A percentile compares a stretch with the other conserved stretches of the same genome.
Evolutionary conservation across 2,113 vertebrate species (phyloP).

Genomic region (Aegypius monachus): DNA sequence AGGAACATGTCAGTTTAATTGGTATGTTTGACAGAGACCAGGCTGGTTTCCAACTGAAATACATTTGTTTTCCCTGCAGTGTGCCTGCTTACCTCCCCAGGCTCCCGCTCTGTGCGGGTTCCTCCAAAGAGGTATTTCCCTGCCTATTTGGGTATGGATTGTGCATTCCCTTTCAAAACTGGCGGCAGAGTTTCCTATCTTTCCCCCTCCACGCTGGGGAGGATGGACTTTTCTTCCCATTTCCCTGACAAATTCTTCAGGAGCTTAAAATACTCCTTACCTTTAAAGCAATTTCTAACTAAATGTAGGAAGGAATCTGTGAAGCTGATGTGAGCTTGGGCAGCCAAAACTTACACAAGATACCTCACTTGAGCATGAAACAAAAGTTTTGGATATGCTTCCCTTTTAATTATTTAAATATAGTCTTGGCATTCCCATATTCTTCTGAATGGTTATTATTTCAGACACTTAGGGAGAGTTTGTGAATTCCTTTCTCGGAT

Average conservation of each 20-base stretch:
- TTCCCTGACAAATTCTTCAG: neutral
- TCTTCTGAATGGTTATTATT: neutral
- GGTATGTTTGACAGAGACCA: constrained; percentile 36
- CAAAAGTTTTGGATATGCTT: neutral
- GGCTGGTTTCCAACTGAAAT: constrained; percentile 46
- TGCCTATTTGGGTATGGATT: neutral
- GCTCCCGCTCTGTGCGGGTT: neutral
- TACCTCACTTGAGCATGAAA: neutral
- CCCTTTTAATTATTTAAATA: neutral
- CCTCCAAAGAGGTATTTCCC: constrained; percentile 17
- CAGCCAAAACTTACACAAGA: neutral
- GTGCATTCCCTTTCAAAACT: neutral
- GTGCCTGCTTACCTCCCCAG: neutral
- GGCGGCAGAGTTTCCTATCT: neutral
- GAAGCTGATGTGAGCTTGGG: neutral
- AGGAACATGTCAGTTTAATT: constrained; percentile 55
- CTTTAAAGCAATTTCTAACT: neutral
- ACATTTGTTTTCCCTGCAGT: constrained; percentile 14
- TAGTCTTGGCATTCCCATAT: neutral
- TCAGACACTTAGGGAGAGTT: neutral
- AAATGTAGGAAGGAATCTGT: neutral
- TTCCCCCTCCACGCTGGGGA: neutral
- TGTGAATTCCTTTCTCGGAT: neutral
- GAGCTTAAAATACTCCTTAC: neutral
- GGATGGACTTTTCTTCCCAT: neutral